These are phyloP conservation scores for Stegastes partitus DNA, from an alignment of 2,113 vertebrate species.

Conservation along the genomic window DNA sequence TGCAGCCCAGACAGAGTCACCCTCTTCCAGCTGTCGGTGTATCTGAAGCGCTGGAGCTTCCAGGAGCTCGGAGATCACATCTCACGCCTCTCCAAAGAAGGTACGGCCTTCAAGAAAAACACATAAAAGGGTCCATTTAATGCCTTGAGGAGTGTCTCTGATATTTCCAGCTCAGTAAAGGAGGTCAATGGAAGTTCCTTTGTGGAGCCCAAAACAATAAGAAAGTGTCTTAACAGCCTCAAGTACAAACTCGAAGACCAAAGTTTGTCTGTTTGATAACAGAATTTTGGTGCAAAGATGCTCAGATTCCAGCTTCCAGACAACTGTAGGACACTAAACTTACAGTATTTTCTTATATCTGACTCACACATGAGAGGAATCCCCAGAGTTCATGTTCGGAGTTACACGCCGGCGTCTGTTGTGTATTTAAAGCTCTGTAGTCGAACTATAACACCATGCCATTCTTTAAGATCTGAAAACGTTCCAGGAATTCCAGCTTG, in stretches of 20 bases:
- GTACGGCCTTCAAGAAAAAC: constrained; percentile 66
- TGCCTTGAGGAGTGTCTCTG: no score
- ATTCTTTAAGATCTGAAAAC: constrained; percentile 20
- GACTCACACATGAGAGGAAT: neutral
- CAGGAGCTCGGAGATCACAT: constrained; percentile 91
- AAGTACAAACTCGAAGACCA: no score
- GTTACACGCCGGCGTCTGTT: neutral
- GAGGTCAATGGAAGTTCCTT: no score
- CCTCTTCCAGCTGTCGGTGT: constrained; percentile 92
- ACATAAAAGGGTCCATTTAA: no score
- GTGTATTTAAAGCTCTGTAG: neutral
- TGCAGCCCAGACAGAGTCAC: constrained; percentile 82
- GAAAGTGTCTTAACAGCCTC: no score
- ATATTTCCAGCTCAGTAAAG: no score
- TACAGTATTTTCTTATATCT: neutral
- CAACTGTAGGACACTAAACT: neutral
- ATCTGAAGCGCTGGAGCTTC: constrained; percentile 87
- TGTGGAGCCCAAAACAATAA: no score
- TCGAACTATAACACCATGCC: no score
- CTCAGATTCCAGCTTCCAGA: no score
- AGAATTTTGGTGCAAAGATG: no score
- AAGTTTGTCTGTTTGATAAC: no score
- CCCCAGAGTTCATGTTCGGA: neutral
- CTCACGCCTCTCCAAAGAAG: constrained; percentile 90
- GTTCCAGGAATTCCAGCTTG: constrained; percentile 45